These are phyloP conservation scores for Microcebus griseorufus DNA, from an alignment of 2,113 vertebrate species.

Conservation along the genomic window DNA sequence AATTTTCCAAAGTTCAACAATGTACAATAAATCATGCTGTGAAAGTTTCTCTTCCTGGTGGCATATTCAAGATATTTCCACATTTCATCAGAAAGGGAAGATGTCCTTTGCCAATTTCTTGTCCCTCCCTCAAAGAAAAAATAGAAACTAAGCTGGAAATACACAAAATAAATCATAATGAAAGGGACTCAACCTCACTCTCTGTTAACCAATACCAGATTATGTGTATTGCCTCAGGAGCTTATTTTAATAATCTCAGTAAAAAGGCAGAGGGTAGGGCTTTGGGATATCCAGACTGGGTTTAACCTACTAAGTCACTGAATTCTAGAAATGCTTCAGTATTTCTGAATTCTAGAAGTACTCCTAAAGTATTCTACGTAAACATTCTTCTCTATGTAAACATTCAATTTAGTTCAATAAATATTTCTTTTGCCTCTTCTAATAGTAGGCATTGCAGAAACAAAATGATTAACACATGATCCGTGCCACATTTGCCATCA, in stretches of 20 bases:
- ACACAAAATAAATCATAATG: neutral
- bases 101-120: neutral
- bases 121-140: neutral
- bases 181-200: neutral
- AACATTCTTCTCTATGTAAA: neutral
- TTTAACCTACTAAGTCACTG: neutral
- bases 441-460: neutral
- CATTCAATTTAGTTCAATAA: neutral
- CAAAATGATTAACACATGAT: neutral
- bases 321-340: neutral
- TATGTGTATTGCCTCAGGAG: too few species aligned
- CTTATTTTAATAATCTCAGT: neutral
- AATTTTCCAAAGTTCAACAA: conserved; percentile 37
- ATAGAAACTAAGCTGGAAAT: neutral
- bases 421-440: neutral
- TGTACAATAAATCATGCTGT: conserved; percentile 18
- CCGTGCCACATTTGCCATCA: too few species aligned
- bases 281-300: neutral
- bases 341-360: neutral
- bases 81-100: conserved; percentile 25
- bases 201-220: neutral
- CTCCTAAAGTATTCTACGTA: too few species aligned
- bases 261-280: neutral
- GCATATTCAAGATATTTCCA: conserved; percentile 9
- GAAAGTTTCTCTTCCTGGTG: conserved; percentile 44